phyloP scores from a whole-genome alignment of 2,113 vertebrate species.

The Cebus imitator region DNA sequence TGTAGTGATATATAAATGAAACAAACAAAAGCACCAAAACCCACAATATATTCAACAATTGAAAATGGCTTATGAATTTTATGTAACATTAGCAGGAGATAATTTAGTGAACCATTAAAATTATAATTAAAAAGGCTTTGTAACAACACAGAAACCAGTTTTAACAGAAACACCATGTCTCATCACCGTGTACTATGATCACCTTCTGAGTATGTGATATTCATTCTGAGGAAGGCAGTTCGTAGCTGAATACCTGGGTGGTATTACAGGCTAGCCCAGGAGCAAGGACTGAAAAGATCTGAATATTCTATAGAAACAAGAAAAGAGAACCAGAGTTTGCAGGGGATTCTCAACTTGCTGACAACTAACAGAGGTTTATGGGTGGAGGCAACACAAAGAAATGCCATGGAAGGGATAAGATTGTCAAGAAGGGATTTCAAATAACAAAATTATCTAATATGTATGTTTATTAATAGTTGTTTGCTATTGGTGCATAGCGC shows the following conservation, averaged over 20 bases:
- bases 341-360: background rate
- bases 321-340: background rate
- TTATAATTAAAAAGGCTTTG: constrained; percentile 5
- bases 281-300: background rate
- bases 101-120: constrained; percentile 51
- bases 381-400: background rate
- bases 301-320: background rate
- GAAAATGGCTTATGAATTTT: constrained; percentile 59
- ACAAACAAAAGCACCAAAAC: constrained; percentile 14
- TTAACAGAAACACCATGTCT: background rate
- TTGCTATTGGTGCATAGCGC: background rate
- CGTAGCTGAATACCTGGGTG: background rate
- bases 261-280: background rate
- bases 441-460: background rate
- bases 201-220: background rate
- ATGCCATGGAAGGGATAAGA: background rate
- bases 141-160: background rate
- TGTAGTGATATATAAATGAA: background rate
- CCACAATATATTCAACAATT: constrained; percentile 23
- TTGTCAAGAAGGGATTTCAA: background rate
- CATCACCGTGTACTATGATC: background rate
- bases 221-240: background rate
- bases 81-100: constrained; percentile 28
- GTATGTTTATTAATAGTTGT: background rate
- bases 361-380: background rate